Evolutionary conservation across 2,797 vertebrate genomes (phyloP).

Genomic region (Ataeniobius toweri): DNA sequence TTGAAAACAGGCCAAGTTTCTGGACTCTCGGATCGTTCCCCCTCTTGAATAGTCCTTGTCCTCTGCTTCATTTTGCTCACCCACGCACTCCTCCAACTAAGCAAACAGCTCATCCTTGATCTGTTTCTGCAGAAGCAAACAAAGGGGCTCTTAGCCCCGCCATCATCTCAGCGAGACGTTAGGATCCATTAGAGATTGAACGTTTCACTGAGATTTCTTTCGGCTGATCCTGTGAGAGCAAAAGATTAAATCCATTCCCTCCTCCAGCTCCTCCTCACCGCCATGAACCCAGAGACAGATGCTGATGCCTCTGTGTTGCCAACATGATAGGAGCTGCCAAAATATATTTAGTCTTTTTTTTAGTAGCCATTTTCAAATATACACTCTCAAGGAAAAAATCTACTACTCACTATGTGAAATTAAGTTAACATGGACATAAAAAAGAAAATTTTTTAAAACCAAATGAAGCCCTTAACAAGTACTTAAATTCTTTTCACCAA

Average conservation of each 20-base stretch:
- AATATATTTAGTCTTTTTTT: slow-evolving; percentile 48
- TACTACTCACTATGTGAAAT: not conserved
- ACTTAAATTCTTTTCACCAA: not conserved
- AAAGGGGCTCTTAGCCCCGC: slow-evolving; percentile 18
- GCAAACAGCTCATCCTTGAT: slow-evolving; percentile 11
- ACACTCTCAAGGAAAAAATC: slow-evolving; percentile 13
- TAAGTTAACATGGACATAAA: not conserved
- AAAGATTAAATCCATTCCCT: slow-evolving; percentile 47
- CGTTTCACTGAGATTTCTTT: slow-evolving; percentile 33
- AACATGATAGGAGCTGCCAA: slow-evolving; percentile 61
- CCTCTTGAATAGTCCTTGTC: slow-evolving; percentile 17
- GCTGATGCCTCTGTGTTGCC: slow-evolving; percentile 63
- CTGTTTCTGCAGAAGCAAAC: slow-evolving; percentile 17
- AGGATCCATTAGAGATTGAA: slow-evolving; percentile 20
- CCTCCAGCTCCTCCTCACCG: slow-evolving; percentile 42
- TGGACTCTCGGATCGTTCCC: slow-evolving; percentile 45
- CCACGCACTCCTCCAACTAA: slow-evolving; percentile 17
- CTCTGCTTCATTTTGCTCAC: slow-evolving; percentile 23
- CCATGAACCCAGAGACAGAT: slow-evolving; percentile 67
- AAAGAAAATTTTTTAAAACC: not conserved
- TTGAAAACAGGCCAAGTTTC: slow-evolving; percentile 65
- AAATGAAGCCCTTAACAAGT: not conserved
- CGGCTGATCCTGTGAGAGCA: slow-evolving; percentile 38
- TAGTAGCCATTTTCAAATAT: slow-evolving; percentile 36
- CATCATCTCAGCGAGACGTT: slow-evolving; percentile 9